Evolutionary conservation across 2,113 vertebrate genomes (phyloP).

Genomic region (Argyrosomus japonicus): DNA sequence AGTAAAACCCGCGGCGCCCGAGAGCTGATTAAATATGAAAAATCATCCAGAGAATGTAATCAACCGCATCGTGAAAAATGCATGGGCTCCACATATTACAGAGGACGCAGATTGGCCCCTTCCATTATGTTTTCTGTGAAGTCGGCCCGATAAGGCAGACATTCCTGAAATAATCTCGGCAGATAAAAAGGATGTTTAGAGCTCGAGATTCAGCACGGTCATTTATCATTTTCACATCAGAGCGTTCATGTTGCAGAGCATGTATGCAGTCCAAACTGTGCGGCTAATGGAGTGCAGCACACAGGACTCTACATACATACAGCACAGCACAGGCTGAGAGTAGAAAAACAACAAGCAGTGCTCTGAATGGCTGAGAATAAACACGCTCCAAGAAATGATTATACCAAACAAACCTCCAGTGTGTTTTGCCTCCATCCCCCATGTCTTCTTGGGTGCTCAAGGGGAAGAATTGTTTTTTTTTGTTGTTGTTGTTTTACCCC

Average conservation of each 20-base stretch:
- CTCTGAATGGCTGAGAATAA: conserved; percentile 46
- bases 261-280: conserved; percentile 15
- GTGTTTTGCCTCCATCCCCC: conserved; percentile 39
- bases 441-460: conserved; percentile 44
- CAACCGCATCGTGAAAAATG: conserved; percentile 70
- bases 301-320: too few relatives aligned
- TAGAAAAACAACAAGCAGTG: conserved; percentile 21
- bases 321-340: conserved; percentile 8
- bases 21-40: conserved; percentile 75
- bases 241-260: conserved; percentile 18
- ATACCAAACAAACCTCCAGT: conserved; percentile 57
- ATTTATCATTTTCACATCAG: conserved; percentile 46
- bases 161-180: conserved; percentile 50
- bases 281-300: conserved; percentile 36
- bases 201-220: conserved; percentile 17
- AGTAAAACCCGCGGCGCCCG: conserved; percentile 52
- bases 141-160: conserved; percentile 38
- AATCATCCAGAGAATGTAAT: conserved; percentile 66
- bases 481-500: not conserved
- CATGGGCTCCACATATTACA: conserved; percentile 56
- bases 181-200: conserved; percentile 46
- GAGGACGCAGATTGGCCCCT: conserved; percentile 1
- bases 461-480: conserved; percentile 36
- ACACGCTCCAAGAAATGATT: conserved; percentile 67
- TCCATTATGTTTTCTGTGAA: conserved; percentile 20